These are phyloP conservation scores for Muscicapa adusta DNA, from an alignment of 2,113 vertebrate species.

Conservation along the genomic window DNA sequence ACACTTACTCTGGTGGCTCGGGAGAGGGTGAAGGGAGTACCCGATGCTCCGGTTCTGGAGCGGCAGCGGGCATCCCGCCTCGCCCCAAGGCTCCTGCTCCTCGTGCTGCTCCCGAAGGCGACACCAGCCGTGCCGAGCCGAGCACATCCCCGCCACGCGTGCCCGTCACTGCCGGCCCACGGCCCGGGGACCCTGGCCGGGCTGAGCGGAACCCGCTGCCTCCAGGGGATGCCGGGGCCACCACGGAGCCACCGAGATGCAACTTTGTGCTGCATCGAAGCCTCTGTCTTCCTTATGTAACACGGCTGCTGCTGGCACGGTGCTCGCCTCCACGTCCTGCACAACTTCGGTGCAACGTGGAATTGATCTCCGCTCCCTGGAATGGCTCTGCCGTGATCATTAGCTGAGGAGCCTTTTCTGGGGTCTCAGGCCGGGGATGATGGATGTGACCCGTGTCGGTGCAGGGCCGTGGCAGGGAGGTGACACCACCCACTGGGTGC, in stretches of 20 bases:
- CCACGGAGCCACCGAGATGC: neutral
- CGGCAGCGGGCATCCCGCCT: neutral
- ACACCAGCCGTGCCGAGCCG: neutral
- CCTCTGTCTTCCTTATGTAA: constrained; percentile 51
- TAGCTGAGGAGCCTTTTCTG: neutral
- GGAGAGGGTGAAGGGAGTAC: neutral
- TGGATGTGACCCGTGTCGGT: rapidly evolving
- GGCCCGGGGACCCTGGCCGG: neutral
- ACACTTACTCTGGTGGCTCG: neutral
- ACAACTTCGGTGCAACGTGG: neutral
- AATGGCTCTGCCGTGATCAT: neutral
- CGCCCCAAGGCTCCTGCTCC: neutral
- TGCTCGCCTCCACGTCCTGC: constrained; percentile 29
- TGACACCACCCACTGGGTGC: neutral
- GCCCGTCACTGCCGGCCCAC: rapidly evolving
- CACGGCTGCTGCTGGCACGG: constrained; percentile 20
- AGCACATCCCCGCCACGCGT: neutral
- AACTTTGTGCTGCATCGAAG: constrained; percentile 48
- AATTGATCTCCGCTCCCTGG: neutral
- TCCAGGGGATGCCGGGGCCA: neutral
- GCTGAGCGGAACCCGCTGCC: neutral
- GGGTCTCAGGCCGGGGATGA: neutral
- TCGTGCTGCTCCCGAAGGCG: neutral
- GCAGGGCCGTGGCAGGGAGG: neutral
- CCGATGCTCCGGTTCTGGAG: neutral